A percentile compares a stretch with the other conserved stretches of the same genome.
phyloP scores from a whole-genome alignment of 2,113 vertebrate species.

The Odontesthes bonariensis region DNA sequence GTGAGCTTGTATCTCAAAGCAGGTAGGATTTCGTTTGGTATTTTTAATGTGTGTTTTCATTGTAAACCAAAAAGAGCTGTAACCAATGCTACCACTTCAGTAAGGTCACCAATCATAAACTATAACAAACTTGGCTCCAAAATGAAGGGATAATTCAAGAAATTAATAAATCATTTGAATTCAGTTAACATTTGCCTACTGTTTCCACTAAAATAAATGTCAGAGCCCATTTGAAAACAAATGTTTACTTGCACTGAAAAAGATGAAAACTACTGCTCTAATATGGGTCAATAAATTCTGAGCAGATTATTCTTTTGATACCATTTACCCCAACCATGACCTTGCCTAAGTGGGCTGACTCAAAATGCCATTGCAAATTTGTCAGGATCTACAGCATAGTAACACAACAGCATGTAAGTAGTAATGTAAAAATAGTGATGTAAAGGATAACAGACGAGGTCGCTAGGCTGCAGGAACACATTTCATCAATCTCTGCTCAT shows the following conservation, averaged over 20 bases:
- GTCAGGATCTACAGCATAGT: background rate
- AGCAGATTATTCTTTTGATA: background rate
- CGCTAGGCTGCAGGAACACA: conserved; percentile 18
- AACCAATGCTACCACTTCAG: background rate
- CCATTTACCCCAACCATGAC: background rate
- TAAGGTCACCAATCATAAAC: background rate
- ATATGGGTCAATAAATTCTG: background rate
- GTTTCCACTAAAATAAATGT: background rate
- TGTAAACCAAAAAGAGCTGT: conserved; percentile 3
- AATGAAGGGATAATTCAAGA: background rate
- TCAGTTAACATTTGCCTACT: background rate
- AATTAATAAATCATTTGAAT: background rate
- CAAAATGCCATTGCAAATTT: background rate
- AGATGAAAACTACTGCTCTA: background rate
- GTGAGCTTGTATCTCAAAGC: conserved; percentile 2
- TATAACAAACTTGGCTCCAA: background rate
- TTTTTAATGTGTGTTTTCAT: too few species aligned
- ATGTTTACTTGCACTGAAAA: background rate
- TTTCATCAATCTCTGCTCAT: conserved; percentile 6
- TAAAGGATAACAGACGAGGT: background rate
- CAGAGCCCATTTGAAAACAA: background rate
- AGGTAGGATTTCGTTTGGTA: conserved; percentile 1
- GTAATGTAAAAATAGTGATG: background rate
- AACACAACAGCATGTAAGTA: background rate
- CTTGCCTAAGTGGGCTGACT: background rate